A percentile compares a stretch with the other conserved stretches of the same genome.
Conservation (phyloP, 1,140 invertebrate species). For the Camponotus pennsylvanicus region DNA sequence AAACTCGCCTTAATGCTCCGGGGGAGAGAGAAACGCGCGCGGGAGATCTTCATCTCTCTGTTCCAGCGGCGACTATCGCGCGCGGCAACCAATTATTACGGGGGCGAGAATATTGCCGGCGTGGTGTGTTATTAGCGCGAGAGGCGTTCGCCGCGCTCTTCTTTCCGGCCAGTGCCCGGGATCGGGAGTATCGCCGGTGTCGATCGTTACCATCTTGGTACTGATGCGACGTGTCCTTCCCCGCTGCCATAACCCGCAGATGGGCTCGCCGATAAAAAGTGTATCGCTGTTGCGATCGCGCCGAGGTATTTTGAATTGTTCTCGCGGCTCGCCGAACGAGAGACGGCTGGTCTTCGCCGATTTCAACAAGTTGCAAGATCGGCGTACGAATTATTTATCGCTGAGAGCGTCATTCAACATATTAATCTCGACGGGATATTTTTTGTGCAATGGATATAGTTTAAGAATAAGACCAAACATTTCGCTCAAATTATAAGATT, state of each 20-base stretch:
- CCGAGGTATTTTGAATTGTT: constrained; percentile 51
- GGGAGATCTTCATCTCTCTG: constrained; percentile 72
- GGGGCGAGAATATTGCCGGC: constrained; percentile 71
- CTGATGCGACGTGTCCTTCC: constrained; percentile 50
- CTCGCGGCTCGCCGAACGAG: constrained; percentile 36
- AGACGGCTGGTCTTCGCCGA: constrained; percentile 2
- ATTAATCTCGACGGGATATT: constrained; percentile 14
- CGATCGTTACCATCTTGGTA: constrained; percentile 67
- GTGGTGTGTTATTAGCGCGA: constrained; percentile 72
- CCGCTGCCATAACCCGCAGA: constrained; percentile 52
- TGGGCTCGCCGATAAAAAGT: constrained; percentile 57
- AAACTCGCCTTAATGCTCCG: constrained; percentile 63
- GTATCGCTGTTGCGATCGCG: constrained; percentile 50
- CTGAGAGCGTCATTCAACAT: not conserved
- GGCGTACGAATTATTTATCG: constrained; percentile 11
- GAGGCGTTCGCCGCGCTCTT: constrained; percentile 68
- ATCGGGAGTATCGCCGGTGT: constrained; percentile 68
- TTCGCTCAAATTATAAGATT: constrained; percentile 2
- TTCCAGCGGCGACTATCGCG: constrained; percentile 60
- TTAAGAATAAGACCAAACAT: not conserved
- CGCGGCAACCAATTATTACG: constrained; percentile 75
- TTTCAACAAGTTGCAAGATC: constrained; percentile 37
- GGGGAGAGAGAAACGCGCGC: constrained; percentile 43
- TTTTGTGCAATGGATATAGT: not conserved
- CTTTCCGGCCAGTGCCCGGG: constrained; percentile 61